These are phyloP conservation scores for Tichodroma muraria DNA, from an alignment of 2,113 vertebrate species.

Conservation along the genomic window DNA sequence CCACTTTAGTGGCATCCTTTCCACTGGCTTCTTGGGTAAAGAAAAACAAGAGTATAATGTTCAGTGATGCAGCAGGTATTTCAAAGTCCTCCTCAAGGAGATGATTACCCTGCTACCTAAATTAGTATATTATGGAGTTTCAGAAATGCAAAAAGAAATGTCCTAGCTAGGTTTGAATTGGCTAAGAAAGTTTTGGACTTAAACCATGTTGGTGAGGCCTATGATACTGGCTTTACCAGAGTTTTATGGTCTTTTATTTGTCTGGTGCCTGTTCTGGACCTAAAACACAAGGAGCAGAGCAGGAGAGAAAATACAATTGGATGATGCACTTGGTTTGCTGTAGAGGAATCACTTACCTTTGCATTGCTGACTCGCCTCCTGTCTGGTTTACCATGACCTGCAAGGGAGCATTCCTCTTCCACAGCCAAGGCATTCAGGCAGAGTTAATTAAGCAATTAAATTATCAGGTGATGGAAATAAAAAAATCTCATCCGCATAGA, in stretches of 20 bases:
- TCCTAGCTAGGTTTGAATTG: background rate
- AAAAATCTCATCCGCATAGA: slow-evolving; percentile 1
- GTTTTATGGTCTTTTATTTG: background rate
- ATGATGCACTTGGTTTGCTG: background rate
- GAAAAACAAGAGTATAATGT: background rate
- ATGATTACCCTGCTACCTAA: background rate
- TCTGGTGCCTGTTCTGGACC: background rate
- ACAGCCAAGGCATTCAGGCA: background rate
- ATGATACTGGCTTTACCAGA: background rate
- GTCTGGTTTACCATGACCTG: background rate
- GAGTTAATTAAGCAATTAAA: slow-evolving; percentile 39
- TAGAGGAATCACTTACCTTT: background rate
- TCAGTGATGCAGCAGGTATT: background rate
- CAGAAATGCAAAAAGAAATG: background rate
- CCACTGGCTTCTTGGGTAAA: background rate
- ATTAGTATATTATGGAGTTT: background rate
- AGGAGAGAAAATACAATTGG: background rate
- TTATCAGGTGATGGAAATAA: slow-evolving; percentile 43
- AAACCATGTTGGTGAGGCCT: background rate
- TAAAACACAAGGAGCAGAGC: background rate
- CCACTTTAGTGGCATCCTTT: background rate
- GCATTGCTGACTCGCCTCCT: background rate
- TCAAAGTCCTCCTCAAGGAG: background rate
- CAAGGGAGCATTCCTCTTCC: slow-evolving; percentile 12
- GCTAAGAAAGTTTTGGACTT: background rate